Base-by-base conservation (phyloP, 2,888 invertebrate species). In the Sinohyriopsis cumingii region DNA sequence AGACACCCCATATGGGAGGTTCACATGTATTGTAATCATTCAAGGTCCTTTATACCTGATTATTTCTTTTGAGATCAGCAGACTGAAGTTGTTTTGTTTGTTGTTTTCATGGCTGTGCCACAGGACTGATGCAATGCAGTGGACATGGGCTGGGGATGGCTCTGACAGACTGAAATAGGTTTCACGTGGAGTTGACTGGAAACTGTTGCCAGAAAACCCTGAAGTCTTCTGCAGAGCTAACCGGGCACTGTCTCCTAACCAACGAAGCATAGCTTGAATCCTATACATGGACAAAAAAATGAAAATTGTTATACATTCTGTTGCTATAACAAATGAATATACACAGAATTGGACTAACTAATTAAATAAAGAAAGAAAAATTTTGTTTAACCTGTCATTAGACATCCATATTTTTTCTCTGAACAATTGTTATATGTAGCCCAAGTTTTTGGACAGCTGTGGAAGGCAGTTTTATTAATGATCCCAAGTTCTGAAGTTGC, bases 121-220 rank as follows among this genome's bases (percentile, higher is more conserved):
- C 73, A 95, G 90, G 62, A 96, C 95, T 57, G 95, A 94, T 6
- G 96, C 95, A 61, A 95, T 93, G 74, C 95, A 95, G 82, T 95
- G 95, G 15, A 90, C 84, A 76, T 89, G 88, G 22, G 84, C 80
- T 5, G 87, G 83, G 19, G 89, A 85, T 3, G 89, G 88, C 59
- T 82, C 80, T n/a, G 86, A 84, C 28, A 87, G 74, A 12, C 78
- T 69, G 25, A 65, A 63, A 55, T 66, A 64, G 19, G 70, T 55
- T 59, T 72, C 63, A 54, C 72, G 73, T 15, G 79, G 72, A 12
- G 73, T 69, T 22, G 72, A 75, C 7, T 73, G 68, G 68, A 75
- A 81, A 1, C 77, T 73, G 28, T 81, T 77, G 55, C 73, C 70
- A 19, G 79, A 69, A 63, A 74, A 78, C 22, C 74, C 67, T 28